Evolutionary conservation across 2,113 vertebrate genomes (phyloP).

Genomic region (Psilopsiagon aurifrons): DNA sequence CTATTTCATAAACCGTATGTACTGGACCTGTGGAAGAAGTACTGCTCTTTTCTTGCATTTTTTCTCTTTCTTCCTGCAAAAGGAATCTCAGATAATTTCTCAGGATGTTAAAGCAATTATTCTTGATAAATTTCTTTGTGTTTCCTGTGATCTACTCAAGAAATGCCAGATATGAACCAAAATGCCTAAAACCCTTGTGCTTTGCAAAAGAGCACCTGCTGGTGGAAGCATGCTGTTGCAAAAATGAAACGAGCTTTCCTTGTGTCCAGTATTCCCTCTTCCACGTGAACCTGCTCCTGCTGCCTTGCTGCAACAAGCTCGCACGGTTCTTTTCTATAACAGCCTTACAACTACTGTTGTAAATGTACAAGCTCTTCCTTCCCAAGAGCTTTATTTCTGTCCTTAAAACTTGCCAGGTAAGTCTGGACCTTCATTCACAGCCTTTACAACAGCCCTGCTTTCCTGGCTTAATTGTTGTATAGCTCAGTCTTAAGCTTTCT

Average conservation of each 20-base stretch:
- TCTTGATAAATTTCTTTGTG: neutral
- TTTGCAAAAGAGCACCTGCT: neutral
- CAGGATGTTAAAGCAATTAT: neutral
- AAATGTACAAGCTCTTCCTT: neutral
- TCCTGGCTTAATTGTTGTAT: neutral
- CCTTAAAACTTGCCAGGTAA: neutral
- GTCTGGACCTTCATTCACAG: neutral
- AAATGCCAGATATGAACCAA: neutral
- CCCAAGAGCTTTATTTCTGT: neutral
- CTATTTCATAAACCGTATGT: neutral
- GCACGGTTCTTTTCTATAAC: neutral
- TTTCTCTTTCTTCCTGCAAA: neutral
- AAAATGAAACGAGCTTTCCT: neutral
- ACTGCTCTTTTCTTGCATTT: neutral
- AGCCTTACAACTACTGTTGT: neutral
- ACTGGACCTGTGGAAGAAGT: neutral
- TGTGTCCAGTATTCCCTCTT: neutral
- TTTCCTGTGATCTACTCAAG: neutral
- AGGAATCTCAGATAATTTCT: neutral
- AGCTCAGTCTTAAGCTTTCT: neutral
- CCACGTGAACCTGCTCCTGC: fast-evolving
- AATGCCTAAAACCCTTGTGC: neutral
- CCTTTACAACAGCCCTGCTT: neutral
- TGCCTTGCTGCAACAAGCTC: neutral
- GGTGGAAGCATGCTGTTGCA: neutral